Conservation (phyloP, 2,888 invertebrate genomes). For the Drosophila mercatorum region DNA sequence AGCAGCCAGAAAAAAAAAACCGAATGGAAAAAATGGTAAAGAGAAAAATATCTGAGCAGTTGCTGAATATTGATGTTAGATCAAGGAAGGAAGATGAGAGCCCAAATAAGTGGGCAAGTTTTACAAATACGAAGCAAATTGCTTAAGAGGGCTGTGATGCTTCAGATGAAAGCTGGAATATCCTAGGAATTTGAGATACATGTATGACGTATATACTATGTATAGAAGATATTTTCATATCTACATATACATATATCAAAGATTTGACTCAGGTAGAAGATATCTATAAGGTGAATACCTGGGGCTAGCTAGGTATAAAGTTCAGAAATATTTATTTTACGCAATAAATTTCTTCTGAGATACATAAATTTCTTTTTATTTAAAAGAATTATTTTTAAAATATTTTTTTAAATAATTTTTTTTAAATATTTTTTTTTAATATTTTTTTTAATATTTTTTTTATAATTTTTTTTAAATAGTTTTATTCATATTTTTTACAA, state of each 20-base stretch:
- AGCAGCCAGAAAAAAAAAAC: constrained; percentile 26
- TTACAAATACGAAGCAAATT: constrained; percentile 6
- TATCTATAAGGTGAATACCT: not conserved
- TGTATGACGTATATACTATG: not conserved
- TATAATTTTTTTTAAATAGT: too few species aligned
- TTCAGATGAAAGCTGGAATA: not conserved
- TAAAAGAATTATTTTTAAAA: too few species aligned
- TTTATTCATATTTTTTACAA: not conserved
- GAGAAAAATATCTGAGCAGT: not conserved
- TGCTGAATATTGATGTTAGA: constrained; percentile 23
- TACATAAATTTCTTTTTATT: too few species aligned
- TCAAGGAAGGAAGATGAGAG: constrained; percentile 34
- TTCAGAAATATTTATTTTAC: too few species aligned
- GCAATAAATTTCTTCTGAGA: too few species aligned
- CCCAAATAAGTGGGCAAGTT: constrained; percentile 19
- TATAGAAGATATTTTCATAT: not conserved
- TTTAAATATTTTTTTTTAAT: not conserved
- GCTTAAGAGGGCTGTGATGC: not conserved
- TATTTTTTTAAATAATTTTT: too few species aligned
- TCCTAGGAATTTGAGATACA: not conserved
- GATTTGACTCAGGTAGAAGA: not conserved
- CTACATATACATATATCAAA: not conserved
- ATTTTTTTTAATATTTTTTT: too few species aligned
- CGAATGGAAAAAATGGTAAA: not conserved
- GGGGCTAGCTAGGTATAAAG: too few species aligned